Conservation (phyloP, 2,113 vertebrate genomes). For the Sturnira hondurensis region DNA sequence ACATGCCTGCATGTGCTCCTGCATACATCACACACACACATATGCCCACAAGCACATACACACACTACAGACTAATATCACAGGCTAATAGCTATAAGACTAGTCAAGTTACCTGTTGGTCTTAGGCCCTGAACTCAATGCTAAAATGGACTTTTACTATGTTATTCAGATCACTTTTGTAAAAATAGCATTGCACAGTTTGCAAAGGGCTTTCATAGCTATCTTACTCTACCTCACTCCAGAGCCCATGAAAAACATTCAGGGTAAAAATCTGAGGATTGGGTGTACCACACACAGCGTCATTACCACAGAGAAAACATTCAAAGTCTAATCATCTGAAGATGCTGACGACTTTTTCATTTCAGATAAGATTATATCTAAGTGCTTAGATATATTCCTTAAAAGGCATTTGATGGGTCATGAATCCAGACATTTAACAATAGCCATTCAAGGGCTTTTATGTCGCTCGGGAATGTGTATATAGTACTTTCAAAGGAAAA, state of each 20-base stretch:
- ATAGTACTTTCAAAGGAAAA: neutral
- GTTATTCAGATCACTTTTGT: neutral
- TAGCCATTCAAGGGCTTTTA: neutral
- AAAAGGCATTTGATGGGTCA: neutral
- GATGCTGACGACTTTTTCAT: neutral
- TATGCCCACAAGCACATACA: accelerated
- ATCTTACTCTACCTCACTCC: neutral
- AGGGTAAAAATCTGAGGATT: neutral
- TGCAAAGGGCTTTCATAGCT: neutral
- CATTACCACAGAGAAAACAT: neutral
- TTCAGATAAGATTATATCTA: conserved; percentile 9
- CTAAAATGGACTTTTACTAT: neutral
- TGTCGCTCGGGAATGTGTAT: neutral
- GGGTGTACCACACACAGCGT: neutral
- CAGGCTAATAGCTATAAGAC: neutral
- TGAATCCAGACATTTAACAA: neutral
- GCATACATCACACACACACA: too few species aligned
- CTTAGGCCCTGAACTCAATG: neutral
- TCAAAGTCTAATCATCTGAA: neutral
- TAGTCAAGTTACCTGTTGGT: neutral
- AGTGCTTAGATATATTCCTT: conserved; percentile 31
- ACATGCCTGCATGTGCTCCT: accelerated
- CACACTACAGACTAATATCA: neutral
- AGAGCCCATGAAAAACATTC: neutral
- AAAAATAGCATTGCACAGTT: neutral